phyloP scores from a whole-genome alignment of 2,797 vertebrate genomes.

The Leucoraja ocellata region DNA sequence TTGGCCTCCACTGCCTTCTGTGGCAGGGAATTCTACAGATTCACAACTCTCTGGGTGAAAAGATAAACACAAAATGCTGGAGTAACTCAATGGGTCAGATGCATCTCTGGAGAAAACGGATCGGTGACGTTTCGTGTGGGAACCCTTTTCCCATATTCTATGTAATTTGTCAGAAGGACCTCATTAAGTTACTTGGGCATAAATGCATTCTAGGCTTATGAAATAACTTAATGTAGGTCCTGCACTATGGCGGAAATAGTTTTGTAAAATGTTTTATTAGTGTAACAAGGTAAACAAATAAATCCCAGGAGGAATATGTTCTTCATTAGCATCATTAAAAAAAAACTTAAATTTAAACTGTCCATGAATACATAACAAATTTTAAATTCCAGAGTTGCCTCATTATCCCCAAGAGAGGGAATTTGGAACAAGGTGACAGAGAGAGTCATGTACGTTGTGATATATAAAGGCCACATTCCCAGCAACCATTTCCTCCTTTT shows the following conservation, averaged over 20 bases:
- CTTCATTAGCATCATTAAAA: background rate
- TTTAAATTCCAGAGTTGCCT: conserved; percentile 7
- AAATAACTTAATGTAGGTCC: background rate
- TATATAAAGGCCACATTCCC: conserved; percentile 36
- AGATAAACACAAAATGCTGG: no score
- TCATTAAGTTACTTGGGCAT: background rate
- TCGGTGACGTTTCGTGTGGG: no score
- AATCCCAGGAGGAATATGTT: background rate
- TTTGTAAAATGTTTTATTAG: background rate
- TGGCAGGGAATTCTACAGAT: no score
- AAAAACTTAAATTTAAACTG: background rate
- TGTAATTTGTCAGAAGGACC: background rate
- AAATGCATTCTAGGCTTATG: background rate
- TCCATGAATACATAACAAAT: background rate
- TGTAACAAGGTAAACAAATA: background rate
- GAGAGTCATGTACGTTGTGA: conserved; percentile 34
- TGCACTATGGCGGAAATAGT: background rate
- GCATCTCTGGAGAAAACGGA: no score
- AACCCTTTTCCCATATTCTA: no score
- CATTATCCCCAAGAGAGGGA: conserved; percentile 22
- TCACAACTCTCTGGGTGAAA: no score
- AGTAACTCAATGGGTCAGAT: no score
- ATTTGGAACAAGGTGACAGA: conserved; percentile 14
- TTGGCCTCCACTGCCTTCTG: no score
- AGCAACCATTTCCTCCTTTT: conserved; percentile 48